These are phyloP conservation scores for Amphipoea oculea DNA, from an alignment of 2,888 invertebrate genomes.

Conservation along the genomic window DNA sequence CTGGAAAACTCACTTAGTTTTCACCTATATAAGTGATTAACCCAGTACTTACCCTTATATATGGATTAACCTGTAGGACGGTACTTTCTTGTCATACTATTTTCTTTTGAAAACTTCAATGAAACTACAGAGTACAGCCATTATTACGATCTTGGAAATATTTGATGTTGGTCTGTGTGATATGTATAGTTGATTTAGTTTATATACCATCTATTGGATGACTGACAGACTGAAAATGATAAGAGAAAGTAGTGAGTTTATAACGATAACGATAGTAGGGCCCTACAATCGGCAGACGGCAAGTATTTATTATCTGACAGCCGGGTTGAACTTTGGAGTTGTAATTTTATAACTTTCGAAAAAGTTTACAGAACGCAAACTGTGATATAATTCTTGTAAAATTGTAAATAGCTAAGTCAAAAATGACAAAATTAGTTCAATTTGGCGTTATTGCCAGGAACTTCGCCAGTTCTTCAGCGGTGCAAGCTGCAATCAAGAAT, in stretches of 20 bases:
- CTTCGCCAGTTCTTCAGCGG: conserved; percentile 82
- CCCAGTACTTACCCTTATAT: too few relatives aligned
- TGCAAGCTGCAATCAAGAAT: conserved; percentile 92
- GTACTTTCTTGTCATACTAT: neutral
- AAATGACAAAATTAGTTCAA: conserved; percentile 80
- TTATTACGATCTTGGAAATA: conserved; percentile 1
- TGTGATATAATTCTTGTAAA: conserved; percentile 48
- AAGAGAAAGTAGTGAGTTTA: conserved; percentile 16
- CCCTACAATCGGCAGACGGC: neutral
- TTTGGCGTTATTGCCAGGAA: conserved; percentile 80
- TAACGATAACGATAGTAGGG: conserved; percentile 9
- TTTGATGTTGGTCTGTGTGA: neutral
- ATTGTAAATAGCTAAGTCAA: conserved; percentile 21
- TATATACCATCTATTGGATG: neutral
- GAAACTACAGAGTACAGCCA: neutral
- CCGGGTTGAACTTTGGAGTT: conserved; percentile 69
- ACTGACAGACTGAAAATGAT: too few relatives aligned
- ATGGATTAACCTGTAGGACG: too few relatives aligned
- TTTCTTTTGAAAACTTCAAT: neutral
- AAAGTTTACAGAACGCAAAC: conserved; percentile 44
- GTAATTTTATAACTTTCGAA: conserved; percentile 60
- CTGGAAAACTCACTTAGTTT: conserved; percentile 10
- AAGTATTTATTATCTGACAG: conserved; percentile 49
- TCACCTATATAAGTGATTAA: too few relatives aligned
- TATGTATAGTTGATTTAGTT: neutral